These are phyloP conservation scores for Herminia tarsipennalis DNA, from an alignment of 2,888 invertebrate species.

Conservation along the genomic window DNA sequence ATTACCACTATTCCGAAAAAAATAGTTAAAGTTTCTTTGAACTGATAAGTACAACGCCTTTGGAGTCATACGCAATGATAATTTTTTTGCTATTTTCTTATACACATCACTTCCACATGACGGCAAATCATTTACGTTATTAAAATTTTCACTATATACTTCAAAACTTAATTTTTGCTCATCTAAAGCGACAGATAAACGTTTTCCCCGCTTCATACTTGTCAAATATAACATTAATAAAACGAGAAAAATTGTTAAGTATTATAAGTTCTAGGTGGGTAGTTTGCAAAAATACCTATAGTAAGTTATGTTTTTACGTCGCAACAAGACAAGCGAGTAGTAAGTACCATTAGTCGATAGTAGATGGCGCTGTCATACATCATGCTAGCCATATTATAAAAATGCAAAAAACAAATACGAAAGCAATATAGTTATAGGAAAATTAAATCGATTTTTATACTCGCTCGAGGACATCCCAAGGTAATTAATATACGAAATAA, in stretches of 20 bases:
- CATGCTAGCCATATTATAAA: no score
- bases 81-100: slow-evolving; percentile 4
- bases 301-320: no score
- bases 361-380: no score
- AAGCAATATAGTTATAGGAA: no score
- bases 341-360: no score
- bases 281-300: no score
- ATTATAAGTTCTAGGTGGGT: no score
- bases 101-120: slow-evolving; percentile 8
- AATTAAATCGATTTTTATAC: no score
- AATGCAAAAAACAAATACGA: no score
- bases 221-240: neutral
- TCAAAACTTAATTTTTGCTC: slow-evolving; percentile 9
- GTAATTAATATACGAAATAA: no score
- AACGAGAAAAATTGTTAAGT: slow-evolving; percentile 1
- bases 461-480: no score
- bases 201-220: slow-evolving; percentile 9
- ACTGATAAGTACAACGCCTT: slow-evolving; percentile 11
- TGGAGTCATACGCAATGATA: slow-evolving; percentile 9
- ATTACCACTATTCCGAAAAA: slow-evolving; percentile 2
- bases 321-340: no score
- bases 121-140: slow-evolving; percentile 5
- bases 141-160: slow-evolving; percentile 5
- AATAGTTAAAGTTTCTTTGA: slow-evolving; percentile 4
- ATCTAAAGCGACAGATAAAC: slow-evolving; percentile 10